Percentiles rank a stretch among this genome's conserved stretches.
phyloP scores from a whole-genome alignment of 2,888 invertebrate genomes.

The Cylloceria caligata region DNA sequence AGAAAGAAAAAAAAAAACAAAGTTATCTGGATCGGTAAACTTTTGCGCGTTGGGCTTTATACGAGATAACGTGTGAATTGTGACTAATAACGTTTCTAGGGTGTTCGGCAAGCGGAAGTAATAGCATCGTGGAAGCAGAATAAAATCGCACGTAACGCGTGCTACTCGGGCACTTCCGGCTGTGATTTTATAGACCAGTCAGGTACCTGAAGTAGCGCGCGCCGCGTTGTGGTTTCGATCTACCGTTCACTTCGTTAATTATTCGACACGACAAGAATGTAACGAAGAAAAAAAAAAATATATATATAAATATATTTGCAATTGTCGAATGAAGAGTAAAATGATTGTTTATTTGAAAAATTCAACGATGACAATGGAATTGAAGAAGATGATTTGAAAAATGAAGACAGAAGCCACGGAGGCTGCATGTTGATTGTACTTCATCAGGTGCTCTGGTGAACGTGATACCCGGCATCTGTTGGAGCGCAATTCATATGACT shows the following conservation, averaged over 20 bases:
- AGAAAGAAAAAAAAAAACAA: no score
- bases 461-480: conserved; percentile 97
- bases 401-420: conserved; percentile 66
- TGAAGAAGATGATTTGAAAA: neutral
- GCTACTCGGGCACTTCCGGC: conserved; percentile 96
- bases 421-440: conserved; percentile 99
- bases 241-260: conserved; percentile 17
- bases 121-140: neutral
- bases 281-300: conserved; percentile 3
- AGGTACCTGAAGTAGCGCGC: conserved; percentile 99
- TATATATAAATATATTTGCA: neutral
- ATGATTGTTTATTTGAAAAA: neutral
- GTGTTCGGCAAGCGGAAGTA: neutral
- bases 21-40: no score
- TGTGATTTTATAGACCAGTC: conserved; percentile 90
- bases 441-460: conserved; percentile 99
- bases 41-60: no score
- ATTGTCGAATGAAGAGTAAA: neutral
- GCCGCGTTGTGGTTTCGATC: conserved; percentile 87
- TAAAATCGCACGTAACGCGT: conserved; percentile 88
- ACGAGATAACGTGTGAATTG: neutral
- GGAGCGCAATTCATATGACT: conserved; percentile 98
- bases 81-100: neutral
- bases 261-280: conserved; percentile 55
- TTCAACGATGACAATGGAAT: no score